Evolutionary conservation across 1,140 invertebrate genomes (phyloP), one percentile per base, ranked within the genome.

Genomic region (Drosophila pseudoobscura): DNA sequence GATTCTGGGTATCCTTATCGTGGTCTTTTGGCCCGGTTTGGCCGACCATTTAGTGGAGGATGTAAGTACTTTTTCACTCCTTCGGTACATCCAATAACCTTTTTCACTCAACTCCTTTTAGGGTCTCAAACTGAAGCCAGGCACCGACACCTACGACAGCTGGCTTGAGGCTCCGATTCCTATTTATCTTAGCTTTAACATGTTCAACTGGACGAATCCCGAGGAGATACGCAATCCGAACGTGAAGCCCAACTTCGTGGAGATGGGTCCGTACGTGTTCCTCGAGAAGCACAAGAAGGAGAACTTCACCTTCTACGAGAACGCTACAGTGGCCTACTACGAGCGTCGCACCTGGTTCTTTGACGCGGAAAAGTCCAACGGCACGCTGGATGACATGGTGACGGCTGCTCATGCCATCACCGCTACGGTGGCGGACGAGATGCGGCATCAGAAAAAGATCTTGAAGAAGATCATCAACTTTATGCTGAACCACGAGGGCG

Each of bases 201-300:
- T 97, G 60, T 97, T 95, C 85, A 97, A 97, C 90, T 97, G 96
- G 95, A 97, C 96, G 0, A 97, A 97, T 91, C 91, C 94, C 0
- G 91, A 94, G 15, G 91, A 94, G n/a, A 94, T 95, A 31, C 80
- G 91, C 1, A 89, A 93, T 50, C 68, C 78, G 6, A 73, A 77
- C 3, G 90, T 92, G 0, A 96, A 96, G 78, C 95, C 95, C 6
- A 92, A 94, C 31, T 94, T 96, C 61, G 91, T 93, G 46, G 94
- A 96, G 92, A 91, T 95, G 87, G 94, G 94, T 6, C 94, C 94
- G 0, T 95, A 94, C 68, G 93, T 94, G 2, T 95, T 93, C 56
- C 79, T 92, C n/a, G 94, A 95, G 88, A 91, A 92, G 26, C 94
- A 94, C 72, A 91, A 75, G 15, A 93, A 95, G 92, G 92, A 93